Conservation (phyloP, 2,797 vertebrate species). For the Salarias fasciatus region DNA sequence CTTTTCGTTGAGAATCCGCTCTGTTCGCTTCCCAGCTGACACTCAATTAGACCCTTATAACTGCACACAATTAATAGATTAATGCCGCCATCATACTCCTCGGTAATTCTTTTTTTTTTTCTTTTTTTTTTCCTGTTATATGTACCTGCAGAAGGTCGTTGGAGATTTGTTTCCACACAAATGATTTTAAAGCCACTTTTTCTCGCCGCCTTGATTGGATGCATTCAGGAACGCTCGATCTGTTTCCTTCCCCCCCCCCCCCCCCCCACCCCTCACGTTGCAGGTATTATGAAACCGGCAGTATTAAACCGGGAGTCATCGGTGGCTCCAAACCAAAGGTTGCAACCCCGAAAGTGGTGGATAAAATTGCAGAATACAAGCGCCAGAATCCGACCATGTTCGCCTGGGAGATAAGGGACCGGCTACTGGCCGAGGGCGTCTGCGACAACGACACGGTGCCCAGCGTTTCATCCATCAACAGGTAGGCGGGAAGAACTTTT, state of each 20-base stretch:
- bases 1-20: slow-evolving; percentile 52
- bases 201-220: slow-evolving; percentile 40
- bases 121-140: neutral
- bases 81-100: slow-evolving; percentile 46
- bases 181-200: slow-evolving; percentile 38
- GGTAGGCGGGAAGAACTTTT: slow-evolving; percentile 78
- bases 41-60: slow-evolving; percentile 54
- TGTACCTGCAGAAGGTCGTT: slow-evolving; percentile 38
- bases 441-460: slow-evolving; percentile 99
- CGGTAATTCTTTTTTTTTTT: slow-evolving; percentile 29
- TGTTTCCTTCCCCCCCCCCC: too few species aligned
- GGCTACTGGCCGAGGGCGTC: slow-evolving; percentile 94
- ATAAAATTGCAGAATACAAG: slow-evolving; percentile 99
- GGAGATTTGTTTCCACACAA: slow-evolving; percentile 50
- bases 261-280: slow-evolving; percentile 47
- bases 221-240: slow-evolving; percentile 60
- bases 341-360: slow-evolving; percentile 98
- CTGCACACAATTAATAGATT: slow-evolving; percentile 55
- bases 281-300: slow-evolving; percentile 99
- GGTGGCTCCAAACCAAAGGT: slow-evolving; percentile 98
- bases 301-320: slow-evolving; percentile 98
- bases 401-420: slow-evolving; percentile 97
- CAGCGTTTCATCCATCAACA: slow-evolving; percentile 98
- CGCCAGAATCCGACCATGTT: slow-evolving; percentile 99
- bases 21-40: slow-evolving; percentile 68